Conservation (phyloP, 1,140 invertebrate genomes). For the Gryon sp. region DNA sequence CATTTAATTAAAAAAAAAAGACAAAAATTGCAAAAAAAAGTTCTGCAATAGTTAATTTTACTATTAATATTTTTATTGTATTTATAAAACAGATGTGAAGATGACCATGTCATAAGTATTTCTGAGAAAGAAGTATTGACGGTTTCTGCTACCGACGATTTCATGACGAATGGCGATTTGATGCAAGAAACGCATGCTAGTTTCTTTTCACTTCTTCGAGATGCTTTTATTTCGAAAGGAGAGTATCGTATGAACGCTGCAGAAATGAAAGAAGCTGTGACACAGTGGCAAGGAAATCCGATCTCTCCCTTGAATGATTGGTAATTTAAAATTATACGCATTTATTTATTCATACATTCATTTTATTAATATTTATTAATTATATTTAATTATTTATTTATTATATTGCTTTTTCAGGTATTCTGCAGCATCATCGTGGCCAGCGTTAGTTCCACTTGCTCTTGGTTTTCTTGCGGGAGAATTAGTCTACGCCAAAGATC, state of each 20-base stretch:
- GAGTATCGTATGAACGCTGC: constrained; percentile 88
- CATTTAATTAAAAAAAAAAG: constrained; percentile 59
- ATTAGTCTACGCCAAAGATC: constrained; percentile 78
- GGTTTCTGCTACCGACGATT: constrained; percentile 63
- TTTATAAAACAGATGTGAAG: constrained; percentile 68
- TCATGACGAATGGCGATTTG: constrained; percentile 75
- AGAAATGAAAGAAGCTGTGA: constrained; percentile 87
- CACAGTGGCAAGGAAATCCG: constrained; percentile 89
- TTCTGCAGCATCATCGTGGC: constrained; percentile 86
- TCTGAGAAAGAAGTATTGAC: constrained; percentile 71
- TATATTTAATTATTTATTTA: constrained; percentile 1
- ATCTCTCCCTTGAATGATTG: constrained; percentile 91
- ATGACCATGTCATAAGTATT: constrained; percentile 72
- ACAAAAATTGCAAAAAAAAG: too few species aligned
- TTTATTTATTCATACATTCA: background rate
- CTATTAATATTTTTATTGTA: constrained; percentile 10
- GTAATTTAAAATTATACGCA: constrained; percentile 72
- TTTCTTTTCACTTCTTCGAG: constrained; percentile 90
- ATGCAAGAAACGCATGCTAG: constrained; percentile 89
- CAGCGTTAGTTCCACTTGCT: constrained; percentile 87
- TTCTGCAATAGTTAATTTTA: too few species aligned
- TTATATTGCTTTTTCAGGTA: constrained; percentile 63
- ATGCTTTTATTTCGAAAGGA: constrained; percentile 89
- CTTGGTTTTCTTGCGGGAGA: constrained; percentile 94
- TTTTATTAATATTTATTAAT: background rate